A percentile compares a stretch with the other conserved stretches of the same genome.
Evolutionary conservation across 1,140 invertebrate genomes (phyloP).

Genomic region (Platyura marginata): DNA sequence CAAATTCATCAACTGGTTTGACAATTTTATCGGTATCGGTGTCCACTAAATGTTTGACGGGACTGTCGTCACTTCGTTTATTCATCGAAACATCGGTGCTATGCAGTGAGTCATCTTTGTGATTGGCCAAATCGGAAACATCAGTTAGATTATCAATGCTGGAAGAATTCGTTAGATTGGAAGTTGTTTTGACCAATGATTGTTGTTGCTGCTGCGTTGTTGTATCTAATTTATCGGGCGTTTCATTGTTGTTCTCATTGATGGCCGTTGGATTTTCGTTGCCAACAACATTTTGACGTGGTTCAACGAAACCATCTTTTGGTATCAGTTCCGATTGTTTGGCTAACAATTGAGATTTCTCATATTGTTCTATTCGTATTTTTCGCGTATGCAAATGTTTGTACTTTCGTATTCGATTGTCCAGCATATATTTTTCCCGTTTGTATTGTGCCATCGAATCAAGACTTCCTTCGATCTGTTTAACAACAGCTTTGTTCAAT

Average conservation of each 20-base stretch:
- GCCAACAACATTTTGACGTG: not conserved
- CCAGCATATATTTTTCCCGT: conserved; percentile 63
- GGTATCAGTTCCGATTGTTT: conserved; percentile 6
- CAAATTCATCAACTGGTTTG: not conserved
- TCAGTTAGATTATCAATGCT: conserved; percentile 8
- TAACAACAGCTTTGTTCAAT: conserved; percentile 73
- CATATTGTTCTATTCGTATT: conserved; percentile 48
- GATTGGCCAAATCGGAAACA: not conserved
- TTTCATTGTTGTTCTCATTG: not conserved
- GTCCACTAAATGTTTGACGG: not conserved
- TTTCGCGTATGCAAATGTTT: conserved; percentile 54
- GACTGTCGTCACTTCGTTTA: not conserved
- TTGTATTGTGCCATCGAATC: conserved; percentile 55
- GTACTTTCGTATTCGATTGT: conserved; percentile 75
- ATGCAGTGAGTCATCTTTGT: conserved; percentile 3
- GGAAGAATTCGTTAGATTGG: conserved; percentile 9
- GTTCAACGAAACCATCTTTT: conserved; percentile 3
- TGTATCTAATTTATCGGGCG: not conserved
- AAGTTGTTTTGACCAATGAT: not conserved
- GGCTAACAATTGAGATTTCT: conserved; percentile 27
- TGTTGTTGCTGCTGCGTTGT: not conserved
- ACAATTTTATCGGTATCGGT: too few species aligned
- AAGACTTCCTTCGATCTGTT: conserved; percentile 57
- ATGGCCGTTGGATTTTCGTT: not conserved
- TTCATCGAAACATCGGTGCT: not conserved